Evolutionary conservation across 2,113 vertebrate genomes (phyloP).

Genomic region (Turdus rufiventris): DNA sequence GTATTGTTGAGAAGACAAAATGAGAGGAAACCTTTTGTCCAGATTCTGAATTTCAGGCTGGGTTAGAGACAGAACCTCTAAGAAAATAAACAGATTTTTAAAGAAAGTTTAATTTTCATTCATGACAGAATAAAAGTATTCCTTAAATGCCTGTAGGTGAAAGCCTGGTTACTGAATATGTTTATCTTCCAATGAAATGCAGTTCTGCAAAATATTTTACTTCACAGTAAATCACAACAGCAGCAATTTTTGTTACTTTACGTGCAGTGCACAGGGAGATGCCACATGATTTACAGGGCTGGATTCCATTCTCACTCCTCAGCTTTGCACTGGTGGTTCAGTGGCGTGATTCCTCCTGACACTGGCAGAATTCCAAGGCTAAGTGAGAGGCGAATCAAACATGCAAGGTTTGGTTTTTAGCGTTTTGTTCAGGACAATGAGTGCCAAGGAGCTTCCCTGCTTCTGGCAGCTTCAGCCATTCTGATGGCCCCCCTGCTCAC

Average conservation of each 20-base stretch:
- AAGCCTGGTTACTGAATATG: not conserved
- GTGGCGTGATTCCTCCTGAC: not conserved
- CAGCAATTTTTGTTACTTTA: not conserved
- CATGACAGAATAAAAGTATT: not conserved
- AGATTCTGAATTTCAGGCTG: not conserved
- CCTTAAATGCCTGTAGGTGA: not conserved
- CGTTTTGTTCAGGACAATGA: not conserved
- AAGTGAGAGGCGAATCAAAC: not conserved
- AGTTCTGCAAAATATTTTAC: not conserved
- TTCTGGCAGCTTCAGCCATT: not conserved
- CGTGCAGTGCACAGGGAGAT: not conserved
- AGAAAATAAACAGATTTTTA: not conserved
- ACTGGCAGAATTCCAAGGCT: not conserved
- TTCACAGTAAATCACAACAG: slow-evolving; percentile 14
- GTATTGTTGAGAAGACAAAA: not conserved
- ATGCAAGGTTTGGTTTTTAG: not conserved
- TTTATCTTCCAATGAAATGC: not conserved
- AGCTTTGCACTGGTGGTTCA: not conserved
- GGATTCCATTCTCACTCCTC: not conserved
- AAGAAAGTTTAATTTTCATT: slow-evolving; percentile 18
- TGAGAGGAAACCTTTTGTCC: not conserved
- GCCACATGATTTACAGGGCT: not conserved
- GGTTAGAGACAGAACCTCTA: not conserved
- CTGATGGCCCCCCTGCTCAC: not conserved
- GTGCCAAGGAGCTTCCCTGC: not conserved